Conservation (phyloP, 1,140 invertebrate genomes). For the Lasioglossum baleicum region DNA sequence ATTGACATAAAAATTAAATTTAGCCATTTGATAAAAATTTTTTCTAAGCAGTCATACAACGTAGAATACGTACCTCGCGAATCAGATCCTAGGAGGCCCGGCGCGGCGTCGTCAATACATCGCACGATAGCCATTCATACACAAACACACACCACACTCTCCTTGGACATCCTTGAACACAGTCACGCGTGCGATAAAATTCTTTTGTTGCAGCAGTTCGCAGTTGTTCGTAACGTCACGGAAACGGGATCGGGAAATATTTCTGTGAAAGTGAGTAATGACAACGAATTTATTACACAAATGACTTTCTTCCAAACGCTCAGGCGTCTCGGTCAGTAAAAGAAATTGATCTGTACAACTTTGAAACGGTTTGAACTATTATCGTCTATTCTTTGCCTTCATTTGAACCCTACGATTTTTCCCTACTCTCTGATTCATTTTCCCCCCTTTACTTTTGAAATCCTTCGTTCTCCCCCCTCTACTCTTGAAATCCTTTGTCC, state of each 20-base stretch:
- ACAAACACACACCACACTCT: too few relatives aligned
- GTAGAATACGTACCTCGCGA: too few relatives aligned
- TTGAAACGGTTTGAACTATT: background rate
- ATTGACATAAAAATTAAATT: too few relatives aligned
- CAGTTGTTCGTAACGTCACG: constrained; percentile 32
- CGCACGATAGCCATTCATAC: too few relatives aligned
- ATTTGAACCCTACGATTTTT: constrained; percentile 83
- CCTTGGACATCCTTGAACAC: constrained; percentile 11
- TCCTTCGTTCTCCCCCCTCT: constrained; percentile 55
- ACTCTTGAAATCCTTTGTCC: constrained; percentile 39
- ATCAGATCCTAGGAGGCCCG: too few relatives aligned
- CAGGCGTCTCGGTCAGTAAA: background rate
- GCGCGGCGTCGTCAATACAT: too few relatives aligned
- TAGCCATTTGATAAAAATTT: too few relatives aligned
- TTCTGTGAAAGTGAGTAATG: constrained; percentile 15
- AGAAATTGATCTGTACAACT: background rate
- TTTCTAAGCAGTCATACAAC: too few relatives aligned
- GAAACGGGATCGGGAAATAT: constrained; percentile 3
- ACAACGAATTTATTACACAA: constrained; percentile 5
- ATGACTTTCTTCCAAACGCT: constrained; percentile 24
- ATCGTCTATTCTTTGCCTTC: constrained; percentile 77
- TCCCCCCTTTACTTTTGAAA: constrained; percentile 61
- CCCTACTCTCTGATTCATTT: constrained; percentile 79
- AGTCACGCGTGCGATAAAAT: constrained; percentile 15
- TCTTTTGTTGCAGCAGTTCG: constrained; percentile 27